These are phyloP conservation scores for Pseudotriccus pelzelni DNA, from an alignment of 2,797 vertebrate genomes.

Conservation along the genomic window DNA sequence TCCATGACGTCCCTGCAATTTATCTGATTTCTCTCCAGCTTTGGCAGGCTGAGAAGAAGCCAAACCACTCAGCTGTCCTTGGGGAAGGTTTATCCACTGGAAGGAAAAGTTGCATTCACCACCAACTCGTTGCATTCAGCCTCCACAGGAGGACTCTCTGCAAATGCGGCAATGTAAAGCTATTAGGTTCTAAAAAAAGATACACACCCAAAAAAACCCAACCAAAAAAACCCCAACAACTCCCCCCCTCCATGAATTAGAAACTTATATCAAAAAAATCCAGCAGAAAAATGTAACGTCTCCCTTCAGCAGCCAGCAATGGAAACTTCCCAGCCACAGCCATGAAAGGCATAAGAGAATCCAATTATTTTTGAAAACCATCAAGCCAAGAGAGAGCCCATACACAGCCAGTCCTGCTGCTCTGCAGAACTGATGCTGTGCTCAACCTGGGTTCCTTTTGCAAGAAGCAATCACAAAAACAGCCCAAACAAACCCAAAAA, in stretches of 20 bases:
- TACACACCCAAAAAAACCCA: too few relatives aligned
- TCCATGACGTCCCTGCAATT: background rate
- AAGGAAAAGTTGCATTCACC: background rate
- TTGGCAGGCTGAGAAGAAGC: background rate
- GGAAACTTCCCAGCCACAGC: background rate
- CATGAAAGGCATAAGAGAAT: background rate
- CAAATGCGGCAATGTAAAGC: background rate
- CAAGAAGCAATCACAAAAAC: background rate
- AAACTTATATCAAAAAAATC: background rate
- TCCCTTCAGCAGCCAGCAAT: background rate
- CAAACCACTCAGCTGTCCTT: background rate
- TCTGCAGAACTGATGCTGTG: background rate
- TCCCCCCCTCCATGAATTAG: background rate
- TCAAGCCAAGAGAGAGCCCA: too few relatives aligned
- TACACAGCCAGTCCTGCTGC: background rate
- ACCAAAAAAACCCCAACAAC: background rate
- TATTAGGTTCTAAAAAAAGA: background rate
- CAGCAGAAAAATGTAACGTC: background rate
- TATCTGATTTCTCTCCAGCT: background rate
- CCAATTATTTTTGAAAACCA: background rate
- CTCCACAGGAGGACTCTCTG: background rate
- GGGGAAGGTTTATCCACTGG: background rate
- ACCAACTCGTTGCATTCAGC: background rate
- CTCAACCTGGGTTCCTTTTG: background rate
- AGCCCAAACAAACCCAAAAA: background rate